phyloP scores from a whole-genome alignment of 2,113 vertebrate species.

The Cromileptes altivelis region DNA sequence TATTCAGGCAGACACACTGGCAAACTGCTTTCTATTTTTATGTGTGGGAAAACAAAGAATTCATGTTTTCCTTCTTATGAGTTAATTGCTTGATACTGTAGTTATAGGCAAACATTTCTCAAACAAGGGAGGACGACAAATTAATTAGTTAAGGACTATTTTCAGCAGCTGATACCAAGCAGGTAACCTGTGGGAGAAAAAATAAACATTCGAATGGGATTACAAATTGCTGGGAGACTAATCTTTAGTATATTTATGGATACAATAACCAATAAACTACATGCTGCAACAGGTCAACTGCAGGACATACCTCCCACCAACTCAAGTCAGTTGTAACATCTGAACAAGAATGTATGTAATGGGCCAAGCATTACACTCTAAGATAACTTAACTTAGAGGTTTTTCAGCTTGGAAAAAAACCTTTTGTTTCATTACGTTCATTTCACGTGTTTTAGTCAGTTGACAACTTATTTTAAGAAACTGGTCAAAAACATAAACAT shows the following conservation, averaged over 20 bases:
- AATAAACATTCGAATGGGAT: not conserved
- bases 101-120: not conserved
- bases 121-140: not conserved
- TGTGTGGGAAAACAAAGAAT: not conserved
- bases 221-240: no score
- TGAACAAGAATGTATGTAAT: not conserved
- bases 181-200: not conserved
- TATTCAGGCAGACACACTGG: constrained; percentile 1
- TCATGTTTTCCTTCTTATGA: not conserved
- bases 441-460: no score
- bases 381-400: no score
- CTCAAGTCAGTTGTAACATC: not conserved
- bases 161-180: not conserved
- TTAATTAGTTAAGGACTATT: not conserved
- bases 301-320: not conserved
- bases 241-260: not conserved
- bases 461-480: no score
- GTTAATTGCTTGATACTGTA: not conserved
- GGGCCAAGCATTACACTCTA: no score
- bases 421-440: no score
- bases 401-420: no score
- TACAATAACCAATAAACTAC: not conserved
- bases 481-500: no score
- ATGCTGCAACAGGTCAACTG: not conserved
- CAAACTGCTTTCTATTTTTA: not conserved